A percentile compares a stretch with the other conserved stretches of the same genome.
Conservation (phyloP, 2,113 vertebrate genomes). For the Salvelinus namaycush region DNA sequence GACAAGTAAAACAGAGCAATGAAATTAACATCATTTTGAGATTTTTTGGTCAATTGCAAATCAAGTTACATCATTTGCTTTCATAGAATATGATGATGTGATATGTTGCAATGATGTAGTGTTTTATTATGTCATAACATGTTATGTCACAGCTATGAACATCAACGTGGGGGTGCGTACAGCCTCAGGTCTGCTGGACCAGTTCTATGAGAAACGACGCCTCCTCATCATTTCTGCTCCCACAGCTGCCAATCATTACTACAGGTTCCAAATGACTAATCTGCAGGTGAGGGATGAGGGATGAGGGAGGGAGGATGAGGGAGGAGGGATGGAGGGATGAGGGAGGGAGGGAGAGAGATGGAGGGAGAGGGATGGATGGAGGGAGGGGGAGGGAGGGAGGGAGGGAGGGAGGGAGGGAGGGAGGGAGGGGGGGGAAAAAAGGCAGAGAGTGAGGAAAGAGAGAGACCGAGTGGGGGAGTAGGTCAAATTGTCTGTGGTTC, state of each 20-base stretch:
- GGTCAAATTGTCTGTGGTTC: not conserved
- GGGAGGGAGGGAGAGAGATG: no score
- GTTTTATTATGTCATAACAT: conserved; percentile 12
- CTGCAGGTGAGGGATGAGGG: conserved; percentile 81
- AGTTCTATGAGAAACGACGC: conserved; percentile 97
- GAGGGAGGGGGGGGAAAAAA: not conserved
- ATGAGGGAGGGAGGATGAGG: not conserved
- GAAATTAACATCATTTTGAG: no score
- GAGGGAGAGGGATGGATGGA: no score
- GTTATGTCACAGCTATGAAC: conserved; percentile 83
- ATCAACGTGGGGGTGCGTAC: conserved; percentile 90
- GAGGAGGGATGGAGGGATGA: not conserved
- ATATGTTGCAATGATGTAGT: not conserved
- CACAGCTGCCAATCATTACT: conserved; percentile 92
- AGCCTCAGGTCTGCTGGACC: conserved; percentile 90
- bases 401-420: not conserved
- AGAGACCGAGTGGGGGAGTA: not conserved
- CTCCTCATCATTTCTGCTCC: conserved; percentile 93
- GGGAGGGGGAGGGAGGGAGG: not conserved
- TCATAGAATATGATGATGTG: no score
- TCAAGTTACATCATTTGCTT: no score
- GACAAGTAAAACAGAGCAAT: no score
- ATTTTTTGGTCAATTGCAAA: no score
- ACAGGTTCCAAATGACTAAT: conserved; percentile 92
- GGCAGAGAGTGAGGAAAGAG: not conserved